phyloP scores from a whole-genome alignment of 2,113 vertebrate genomes.

The Psettodes erumei region DNA sequence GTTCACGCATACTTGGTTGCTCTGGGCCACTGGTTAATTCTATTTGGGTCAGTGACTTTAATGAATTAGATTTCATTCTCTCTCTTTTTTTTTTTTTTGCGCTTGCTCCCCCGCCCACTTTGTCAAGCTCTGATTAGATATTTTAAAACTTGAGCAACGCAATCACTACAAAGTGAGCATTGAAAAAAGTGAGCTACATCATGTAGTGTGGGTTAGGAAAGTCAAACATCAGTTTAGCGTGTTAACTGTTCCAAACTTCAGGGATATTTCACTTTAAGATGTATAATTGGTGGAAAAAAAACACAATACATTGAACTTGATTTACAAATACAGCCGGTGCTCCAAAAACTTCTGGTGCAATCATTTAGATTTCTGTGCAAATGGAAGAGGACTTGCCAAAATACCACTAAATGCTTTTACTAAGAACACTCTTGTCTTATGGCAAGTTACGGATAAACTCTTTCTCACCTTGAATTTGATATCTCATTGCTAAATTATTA shows the following conservation, averaged over 20 bases:
- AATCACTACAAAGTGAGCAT: slow-evolving; percentile 47
- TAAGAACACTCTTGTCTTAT: background rate
- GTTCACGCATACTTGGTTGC: slow-evolving; percentile 71
- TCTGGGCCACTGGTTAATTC: slow-evolving; percentile 71
- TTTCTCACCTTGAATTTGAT: background rate
- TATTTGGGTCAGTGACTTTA: slow-evolving; percentile 75
- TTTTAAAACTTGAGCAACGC: slow-evolving; percentile 54
- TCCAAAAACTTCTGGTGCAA: background rate
- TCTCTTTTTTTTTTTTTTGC: slow-evolving; percentile 3
- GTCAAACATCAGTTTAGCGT: background rate
- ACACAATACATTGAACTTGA: background rate
- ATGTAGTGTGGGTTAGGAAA: background rate
- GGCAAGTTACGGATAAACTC: background rate
- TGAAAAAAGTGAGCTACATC: slow-evolving; percentile 18
- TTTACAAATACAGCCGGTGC: background rate
- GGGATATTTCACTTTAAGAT: background rate
- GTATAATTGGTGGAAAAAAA: background rate
- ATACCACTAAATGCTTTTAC: too few relatives aligned
- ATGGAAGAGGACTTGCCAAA: background rate
- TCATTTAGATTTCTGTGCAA: background rate
- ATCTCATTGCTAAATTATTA: background rate
- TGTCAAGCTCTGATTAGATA: slow-evolving; percentile 68
- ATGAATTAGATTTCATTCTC: slow-evolving; percentile 67
- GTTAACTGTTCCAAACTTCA: background rate
- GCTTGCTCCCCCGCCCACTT: slow-evolving; percentile 38